phyloP scores from a whole-genome alignment of 2,888 invertebrate species.

The Hyposoter didymator region DNA sequence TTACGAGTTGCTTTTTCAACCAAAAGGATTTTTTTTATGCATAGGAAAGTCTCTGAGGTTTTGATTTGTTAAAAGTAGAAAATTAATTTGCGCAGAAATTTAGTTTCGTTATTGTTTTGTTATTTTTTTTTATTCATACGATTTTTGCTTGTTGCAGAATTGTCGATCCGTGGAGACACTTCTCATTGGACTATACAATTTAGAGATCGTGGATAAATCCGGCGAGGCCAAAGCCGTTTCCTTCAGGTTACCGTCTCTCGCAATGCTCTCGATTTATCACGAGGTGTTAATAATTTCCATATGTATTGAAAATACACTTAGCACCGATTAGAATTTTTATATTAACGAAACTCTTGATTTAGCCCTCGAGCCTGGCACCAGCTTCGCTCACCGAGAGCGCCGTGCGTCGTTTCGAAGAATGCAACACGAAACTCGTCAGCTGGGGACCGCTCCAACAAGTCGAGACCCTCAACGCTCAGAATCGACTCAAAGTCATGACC shows the following conservation, averaged over 20 bases:
- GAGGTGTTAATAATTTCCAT: slow-evolving; percentile 87
- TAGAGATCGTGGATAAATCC: slow-evolving; percentile 94
- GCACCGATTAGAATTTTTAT: too few relatives aligned
- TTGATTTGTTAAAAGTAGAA: neutral
- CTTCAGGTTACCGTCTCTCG: slow-evolving; percentile 95
- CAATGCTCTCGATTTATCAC: slow-evolving; percentile 96
- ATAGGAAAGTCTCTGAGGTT: neutral
- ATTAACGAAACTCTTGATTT: slow-evolving; percentile 73
- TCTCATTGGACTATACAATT: slow-evolving; percentile 91
- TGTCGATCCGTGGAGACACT: slow-evolving; percentile 86
- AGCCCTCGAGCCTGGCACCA: slow-evolving; percentile 91
- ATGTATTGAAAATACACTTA: neutral
- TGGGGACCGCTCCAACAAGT: slow-evolving; percentile 97
- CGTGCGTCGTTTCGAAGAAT: slow-evolving; percentile 94
- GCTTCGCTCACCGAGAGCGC: slow-evolving; percentile 94
- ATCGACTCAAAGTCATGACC: slow-evolving; percentile 95
- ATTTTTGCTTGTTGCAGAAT: slow-evolving; percentile 79
- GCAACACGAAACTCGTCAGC: slow-evolving; percentile 93
- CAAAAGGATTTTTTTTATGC: neutral
- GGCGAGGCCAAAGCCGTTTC: slow-evolving; percentile 94
- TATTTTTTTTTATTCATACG: neutral
- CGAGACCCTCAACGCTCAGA: slow-evolving; percentile 95
- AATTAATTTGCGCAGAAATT: neutral
- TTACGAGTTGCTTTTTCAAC: neutral
- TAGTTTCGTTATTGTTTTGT: neutral